Conservation (phyloP, 1,140 invertebrate species). For the Proctacanthus coquilletti region DNA sequence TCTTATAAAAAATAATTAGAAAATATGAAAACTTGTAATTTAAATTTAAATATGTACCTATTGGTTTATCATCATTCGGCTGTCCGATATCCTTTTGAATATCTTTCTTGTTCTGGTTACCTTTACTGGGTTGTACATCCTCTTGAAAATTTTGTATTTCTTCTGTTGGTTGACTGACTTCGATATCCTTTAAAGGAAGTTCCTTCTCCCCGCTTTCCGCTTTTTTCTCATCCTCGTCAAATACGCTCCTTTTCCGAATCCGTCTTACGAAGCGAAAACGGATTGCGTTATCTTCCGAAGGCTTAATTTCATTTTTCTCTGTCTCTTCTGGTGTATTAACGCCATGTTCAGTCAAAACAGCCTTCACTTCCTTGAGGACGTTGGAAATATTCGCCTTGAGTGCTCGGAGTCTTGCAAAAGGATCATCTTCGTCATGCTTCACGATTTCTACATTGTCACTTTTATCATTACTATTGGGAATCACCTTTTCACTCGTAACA, state of each 20-base stretch:
- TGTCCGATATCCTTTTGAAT: no score
- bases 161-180: no score
- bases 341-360: slow-evolving; percentile 24
- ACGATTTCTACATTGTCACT: background rate
- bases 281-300: slow-evolving; percentile 10
- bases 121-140: no score
- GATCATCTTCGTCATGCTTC: slow-evolving; percentile 1
- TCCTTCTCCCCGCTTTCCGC: no score
- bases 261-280: slow-evolving; percentile 22
- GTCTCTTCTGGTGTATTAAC: slow-evolving; percentile 2
- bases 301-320: background rate
- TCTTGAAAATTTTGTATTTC: no score
- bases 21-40: no score
- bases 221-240: background rate
- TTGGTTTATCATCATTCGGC: no score
- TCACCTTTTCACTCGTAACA: no score
- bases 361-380: slow-evolving; percentile 21
- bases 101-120: no score
- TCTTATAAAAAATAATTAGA: no score
- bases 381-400: slow-evolving; percentile 22
- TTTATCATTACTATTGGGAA: background rate
- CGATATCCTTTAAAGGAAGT: no score
- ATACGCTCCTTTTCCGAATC: slow-evolving; percentile 13
- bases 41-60: no score
- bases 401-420: slow-evolving; percentile 21